Percentiles rank a stretch among this genome's conserved stretches.
phyloP scores from a whole-genome alignment of 2,113 vertebrate genomes.

The Budorcas taxicolor region DNA sequence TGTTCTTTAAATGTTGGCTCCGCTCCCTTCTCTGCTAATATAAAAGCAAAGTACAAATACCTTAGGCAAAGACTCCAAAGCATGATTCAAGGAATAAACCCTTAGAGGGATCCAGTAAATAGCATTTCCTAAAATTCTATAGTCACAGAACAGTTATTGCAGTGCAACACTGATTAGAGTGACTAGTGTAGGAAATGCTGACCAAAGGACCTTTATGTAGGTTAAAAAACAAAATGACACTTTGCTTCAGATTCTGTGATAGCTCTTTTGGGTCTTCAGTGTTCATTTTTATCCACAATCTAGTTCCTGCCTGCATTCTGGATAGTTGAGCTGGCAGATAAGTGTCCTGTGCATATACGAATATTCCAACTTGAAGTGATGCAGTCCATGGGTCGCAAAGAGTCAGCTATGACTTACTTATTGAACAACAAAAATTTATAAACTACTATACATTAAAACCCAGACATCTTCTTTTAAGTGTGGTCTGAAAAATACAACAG shows the following conservation, averaged over 20 bases:
- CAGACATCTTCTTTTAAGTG: background rate
- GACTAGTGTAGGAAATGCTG: background rate
- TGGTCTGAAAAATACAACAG: background rate
- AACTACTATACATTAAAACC: background rate
- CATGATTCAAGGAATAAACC: background rate
- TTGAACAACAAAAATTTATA: background rate
- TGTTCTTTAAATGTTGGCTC: background rate
- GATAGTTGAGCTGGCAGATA: background rate
- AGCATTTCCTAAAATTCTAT: background rate
- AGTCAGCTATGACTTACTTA: background rate
- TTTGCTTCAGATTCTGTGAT: background rate
- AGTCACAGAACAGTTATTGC: background rate
- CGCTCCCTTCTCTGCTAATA: background rate
- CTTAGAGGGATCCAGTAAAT: background rate
- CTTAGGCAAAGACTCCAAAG: background rate
- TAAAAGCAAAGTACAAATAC: background rate
- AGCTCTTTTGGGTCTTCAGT: background rate
- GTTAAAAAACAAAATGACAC: background rate
- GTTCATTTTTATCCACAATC: background rate
- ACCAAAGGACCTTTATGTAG: background rate
- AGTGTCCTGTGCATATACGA: background rate
- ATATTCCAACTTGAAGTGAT: background rate
- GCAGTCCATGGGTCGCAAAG: background rate
- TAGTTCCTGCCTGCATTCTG: background rate
- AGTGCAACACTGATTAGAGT: background rate